Evolutionary conservation across 2,888 invertebrate genomes (phyloP).

Genomic region (Parnassius mnemosyne): DNA sequence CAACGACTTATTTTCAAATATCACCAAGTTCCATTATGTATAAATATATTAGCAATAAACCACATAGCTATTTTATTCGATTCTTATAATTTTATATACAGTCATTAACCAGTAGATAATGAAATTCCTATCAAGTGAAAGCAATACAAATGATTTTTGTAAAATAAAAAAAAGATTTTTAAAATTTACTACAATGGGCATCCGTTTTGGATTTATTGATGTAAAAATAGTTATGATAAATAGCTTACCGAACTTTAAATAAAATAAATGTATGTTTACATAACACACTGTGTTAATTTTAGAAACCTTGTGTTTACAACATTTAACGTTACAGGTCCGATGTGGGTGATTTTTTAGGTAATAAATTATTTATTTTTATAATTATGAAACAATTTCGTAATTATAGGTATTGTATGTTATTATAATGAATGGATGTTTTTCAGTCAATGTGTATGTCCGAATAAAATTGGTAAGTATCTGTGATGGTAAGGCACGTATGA

Average conservation of each 20-base stretch:
- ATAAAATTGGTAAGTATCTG: constrained; percentile 19
- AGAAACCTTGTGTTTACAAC: constrained; percentile 29
- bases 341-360: constrained; percentile 1
- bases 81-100: constrained; percentile 12
- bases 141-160: constrained; percentile 23
- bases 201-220: constrained; percentile 40
- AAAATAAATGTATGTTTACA: constrained; percentile 68
- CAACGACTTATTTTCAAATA: neutral
- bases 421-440: constrained; percentile 50
- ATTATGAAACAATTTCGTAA: constrained; percentile 7
- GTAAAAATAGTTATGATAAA: constrained; percentile 44
- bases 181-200: constrained; percentile 15
- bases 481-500: constrained; percentile 36
- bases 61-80: constrained; percentile 13
- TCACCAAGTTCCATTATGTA: constrained; percentile 3
- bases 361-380: constrained; percentile 14
- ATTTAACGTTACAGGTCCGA: constrained; percentile 10
- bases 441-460: constrained; percentile 39
- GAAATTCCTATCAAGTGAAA: constrained; percentile 21
- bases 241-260: constrained; percentile 57
- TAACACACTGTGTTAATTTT: constrained; percentile 53
- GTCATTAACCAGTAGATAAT: constrained; percentile 11
- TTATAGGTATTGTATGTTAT: constrained; percentile 22
- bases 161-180: constrained; percentile 8
- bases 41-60: constrained; percentile 9